phyloP scores from a whole-genome alignment of 1,140 invertebrate genomes.

The Parapsyche elsis region DNA sequence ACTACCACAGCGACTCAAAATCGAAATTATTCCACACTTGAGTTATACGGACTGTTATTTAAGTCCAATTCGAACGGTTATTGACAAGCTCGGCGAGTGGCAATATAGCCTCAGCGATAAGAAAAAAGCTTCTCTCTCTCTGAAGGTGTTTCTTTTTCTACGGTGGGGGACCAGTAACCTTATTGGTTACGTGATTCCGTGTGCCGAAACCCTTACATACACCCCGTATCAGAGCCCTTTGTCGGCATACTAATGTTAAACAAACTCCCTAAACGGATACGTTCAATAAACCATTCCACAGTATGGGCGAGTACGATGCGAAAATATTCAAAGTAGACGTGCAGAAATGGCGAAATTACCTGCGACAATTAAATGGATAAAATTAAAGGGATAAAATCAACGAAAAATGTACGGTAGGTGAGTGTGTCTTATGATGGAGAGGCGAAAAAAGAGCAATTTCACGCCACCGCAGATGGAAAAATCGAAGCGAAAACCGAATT shows the following conservation, averaged over 20 bases:
- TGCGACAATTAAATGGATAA: too few species aligned
- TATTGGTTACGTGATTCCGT: slow-evolving; percentile 41
- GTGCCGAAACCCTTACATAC: not conserved
- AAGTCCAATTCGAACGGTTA: slow-evolving; percentile 13
- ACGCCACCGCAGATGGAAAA: slow-evolving; percentile 10
- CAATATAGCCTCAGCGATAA: slow-evolving; percentile 5
- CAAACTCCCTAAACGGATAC: slow-evolving; percentile 11
- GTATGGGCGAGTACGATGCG: not conserved
- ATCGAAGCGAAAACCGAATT: slow-evolving; percentile 20
- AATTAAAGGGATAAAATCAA: too few species aligned
- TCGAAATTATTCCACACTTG: not conserved
- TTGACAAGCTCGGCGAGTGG: slow-evolving; percentile 8
- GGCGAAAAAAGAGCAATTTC: not conserved
- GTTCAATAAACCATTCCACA: not conserved
- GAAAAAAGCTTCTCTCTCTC: slow-evolving; percentile 8
- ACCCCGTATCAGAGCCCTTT: slow-evolving; percentile 11
- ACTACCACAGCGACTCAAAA: not conserved
- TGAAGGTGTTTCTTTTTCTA: slow-evolving; percentile 14
- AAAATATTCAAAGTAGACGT: too few species aligned
- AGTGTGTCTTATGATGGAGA: too few species aligned
- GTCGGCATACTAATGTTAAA: slow-evolving; percentile 33
- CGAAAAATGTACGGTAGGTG: too few species aligned
- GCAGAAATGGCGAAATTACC: too few species aligned
- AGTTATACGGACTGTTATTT: slow-evolving; percentile 24
- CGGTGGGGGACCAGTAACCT: slow-evolving; percentile 23